Percentiles rank a stretch among this genome's conserved stretches.
Evolutionary conservation across 2,113 vertebrate species (phyloP).

Genomic region (Felis chaus): DNA sequence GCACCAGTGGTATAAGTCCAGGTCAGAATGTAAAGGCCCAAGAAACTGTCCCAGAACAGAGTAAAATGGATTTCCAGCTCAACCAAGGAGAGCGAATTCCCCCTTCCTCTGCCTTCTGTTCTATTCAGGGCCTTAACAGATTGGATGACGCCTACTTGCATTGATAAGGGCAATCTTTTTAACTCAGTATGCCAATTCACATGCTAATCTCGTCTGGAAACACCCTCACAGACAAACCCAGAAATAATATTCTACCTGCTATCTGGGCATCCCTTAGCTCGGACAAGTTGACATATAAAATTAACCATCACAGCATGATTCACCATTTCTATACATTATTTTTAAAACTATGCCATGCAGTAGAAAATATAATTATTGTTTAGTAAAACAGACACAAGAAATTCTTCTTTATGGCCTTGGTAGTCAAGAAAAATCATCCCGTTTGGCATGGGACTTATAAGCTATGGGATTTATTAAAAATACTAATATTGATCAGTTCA

Average conservation of each 20-base stretch:
- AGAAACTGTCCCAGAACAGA: neutral
- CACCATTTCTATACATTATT: slow-evolving; percentile 30
- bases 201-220: neutral
- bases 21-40: neutral
- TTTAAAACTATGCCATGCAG: neutral
- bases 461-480: neutral
- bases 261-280: neutral
- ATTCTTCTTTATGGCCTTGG: neutral
- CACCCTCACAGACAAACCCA: neutral
- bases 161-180: neutral
- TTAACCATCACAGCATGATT: neutral
- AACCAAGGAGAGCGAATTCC: neutral
- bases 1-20: neutral
- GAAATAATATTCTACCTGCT: neutral
- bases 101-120: neutral
- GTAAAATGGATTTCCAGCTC: neutral
- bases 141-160: neutral
- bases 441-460: neutral
- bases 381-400: neutral
- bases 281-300: neutral
- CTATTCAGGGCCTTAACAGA: neutral
- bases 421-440: neutral
- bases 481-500: neutral
- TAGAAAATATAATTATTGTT: slow-evolving; percentile 48
- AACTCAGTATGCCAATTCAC: neutral